phyloP scores from a whole-genome alignment of 2,797 vertebrate species.

The Choloepus didactylus region DNA sequence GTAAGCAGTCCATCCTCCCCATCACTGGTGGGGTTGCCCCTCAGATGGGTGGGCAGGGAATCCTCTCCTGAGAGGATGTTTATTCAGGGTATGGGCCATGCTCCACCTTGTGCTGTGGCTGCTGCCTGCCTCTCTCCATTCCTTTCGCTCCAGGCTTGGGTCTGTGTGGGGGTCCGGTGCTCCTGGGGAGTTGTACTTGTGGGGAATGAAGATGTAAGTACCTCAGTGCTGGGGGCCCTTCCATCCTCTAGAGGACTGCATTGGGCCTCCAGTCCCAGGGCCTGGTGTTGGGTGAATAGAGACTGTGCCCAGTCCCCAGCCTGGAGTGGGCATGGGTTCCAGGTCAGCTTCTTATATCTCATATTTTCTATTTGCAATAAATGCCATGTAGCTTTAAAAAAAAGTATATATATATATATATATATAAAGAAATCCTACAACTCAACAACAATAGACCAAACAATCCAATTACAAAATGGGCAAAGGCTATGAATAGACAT shows the following conservation, averaged over 20 bases:
- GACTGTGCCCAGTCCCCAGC: background rate
- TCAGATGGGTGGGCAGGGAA: background rate
- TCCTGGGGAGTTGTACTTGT: background rate
- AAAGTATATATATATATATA: too few species aligned
- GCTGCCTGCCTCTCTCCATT: background rate
- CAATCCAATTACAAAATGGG: too few species aligned
- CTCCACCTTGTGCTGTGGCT: background rate
- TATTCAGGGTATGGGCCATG: background rate
- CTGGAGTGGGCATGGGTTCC: background rate
- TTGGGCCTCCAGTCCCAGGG: background rate
- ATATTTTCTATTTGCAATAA: conserved; percentile 83
- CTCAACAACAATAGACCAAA: too few species aligned
- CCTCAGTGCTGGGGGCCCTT: conserved; percentile 67
- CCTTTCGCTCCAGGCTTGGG: background rate
- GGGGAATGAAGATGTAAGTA: conserved; percentile 66
- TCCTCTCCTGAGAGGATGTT: background rate
- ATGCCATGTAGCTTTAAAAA: conserved; percentile 67
- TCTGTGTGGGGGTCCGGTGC: background rate
- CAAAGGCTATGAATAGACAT: too few species aligned
- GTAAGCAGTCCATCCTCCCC: background rate
- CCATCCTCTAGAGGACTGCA: background rate
- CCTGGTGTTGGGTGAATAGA: background rate
- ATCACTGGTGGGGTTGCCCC: background rate
- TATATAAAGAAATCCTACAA: too few species aligned
- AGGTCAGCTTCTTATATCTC: conserved; percentile 76